Base-by-base conservation (phyloP, 2,113 vertebrate species). In the Muntiacus muntjak region DNA sequence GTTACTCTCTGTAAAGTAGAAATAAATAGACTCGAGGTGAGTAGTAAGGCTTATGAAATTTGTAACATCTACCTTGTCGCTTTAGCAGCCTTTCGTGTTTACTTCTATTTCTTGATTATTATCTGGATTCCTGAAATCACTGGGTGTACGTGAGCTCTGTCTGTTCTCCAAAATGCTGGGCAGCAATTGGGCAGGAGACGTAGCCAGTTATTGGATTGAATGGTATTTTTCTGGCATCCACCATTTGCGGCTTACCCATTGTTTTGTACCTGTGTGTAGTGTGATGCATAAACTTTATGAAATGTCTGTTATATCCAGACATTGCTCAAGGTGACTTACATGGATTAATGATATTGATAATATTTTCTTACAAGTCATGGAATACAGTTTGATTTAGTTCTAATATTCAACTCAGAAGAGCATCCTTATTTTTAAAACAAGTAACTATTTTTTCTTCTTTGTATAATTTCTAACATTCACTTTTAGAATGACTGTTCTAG, bases 21-120 rank as follows among this genome's bases (percentile, higher is more conserved):
- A 92, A 47, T 95, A 93, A 94, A 96, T 90, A 91, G 40, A 91
- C 30, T 17, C 19, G 33, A 62, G 81, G 54, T 58, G 54, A 89
- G 78, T 26, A 91, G 52, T 67, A 74, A 92, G 78, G 25, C 76
- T 91, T 93, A 36, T 96, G 43, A 86, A 82, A 62, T 82, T 67
- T 91, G 16, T 90, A 78, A 30, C 84, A 71, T 95, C 84, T 93
- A 4, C 62, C 86, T 91, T 91, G 57, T 87, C 43, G 30, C 60
- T 12, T 60, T 62, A 95, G 87, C 85, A 43, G 16, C 36, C 54
- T 89, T 97, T 96, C 76, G 85, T 86, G 36, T 96, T 94, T 91
- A 81, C 52, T 93, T 85, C 95, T 94, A 47, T 11, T 95, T 85
- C 40, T 67, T 40, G 8, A 47, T 96, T 94, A 87, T 79, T 88